These are phyloP conservation scores for Takifugu rubripes DNA, from an alignment of 2,797 vertebrate species.

Conservation along the genomic window DNA sequence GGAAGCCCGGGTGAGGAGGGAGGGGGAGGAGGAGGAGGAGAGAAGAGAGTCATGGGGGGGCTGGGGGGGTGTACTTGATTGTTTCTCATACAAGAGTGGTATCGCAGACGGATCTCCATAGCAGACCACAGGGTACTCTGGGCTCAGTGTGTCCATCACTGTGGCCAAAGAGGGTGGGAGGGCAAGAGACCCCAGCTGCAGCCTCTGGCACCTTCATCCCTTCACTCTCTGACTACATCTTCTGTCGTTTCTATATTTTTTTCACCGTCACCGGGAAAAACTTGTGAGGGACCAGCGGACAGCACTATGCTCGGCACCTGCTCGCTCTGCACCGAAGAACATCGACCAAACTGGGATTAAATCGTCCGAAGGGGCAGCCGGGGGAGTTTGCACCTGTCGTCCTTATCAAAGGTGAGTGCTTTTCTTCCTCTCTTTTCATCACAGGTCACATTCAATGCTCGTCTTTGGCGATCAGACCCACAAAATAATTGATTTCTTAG, in stretches of 20 bases:
- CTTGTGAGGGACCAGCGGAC: constrained; percentile 17
- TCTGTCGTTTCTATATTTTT: not conserved
- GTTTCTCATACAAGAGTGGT: constrained; percentile 73
- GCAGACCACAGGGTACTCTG: constrained; percentile 59
- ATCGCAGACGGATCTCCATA: constrained; percentile 64
- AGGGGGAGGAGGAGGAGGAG: constrained; percentile 29
- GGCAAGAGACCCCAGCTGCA: constrained; percentile 14
- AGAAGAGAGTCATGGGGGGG: constrained; percentile 48
- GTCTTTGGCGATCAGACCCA: no score
- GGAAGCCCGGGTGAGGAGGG: constrained; percentile 24
- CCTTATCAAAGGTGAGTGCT: constrained; percentile 54
- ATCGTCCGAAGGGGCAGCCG: constrained; percentile 19
- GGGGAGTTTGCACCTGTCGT: constrained; percentile 14
- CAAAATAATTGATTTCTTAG: no score
- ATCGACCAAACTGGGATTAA: constrained; percentile 56
- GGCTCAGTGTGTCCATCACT: constrained; percentile 45
- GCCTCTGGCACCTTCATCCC: constrained; percentile 20
- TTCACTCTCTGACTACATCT: constrained; percentile 13
- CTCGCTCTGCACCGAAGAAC: constrained; percentile 31
- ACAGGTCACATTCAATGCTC: not conserved
- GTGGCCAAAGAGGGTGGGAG: constrained; percentile 47
- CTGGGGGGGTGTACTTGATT: constrained; percentile 49
- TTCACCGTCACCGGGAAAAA: constrained; percentile 20
- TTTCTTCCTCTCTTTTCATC: not conserved
- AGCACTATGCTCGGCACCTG: constrained; percentile 55